These are phyloP conservation scores for Microtus ochrogaster DNA, from an alignment of 2,113 vertebrate species.

Conservation along the genomic window DNA sequence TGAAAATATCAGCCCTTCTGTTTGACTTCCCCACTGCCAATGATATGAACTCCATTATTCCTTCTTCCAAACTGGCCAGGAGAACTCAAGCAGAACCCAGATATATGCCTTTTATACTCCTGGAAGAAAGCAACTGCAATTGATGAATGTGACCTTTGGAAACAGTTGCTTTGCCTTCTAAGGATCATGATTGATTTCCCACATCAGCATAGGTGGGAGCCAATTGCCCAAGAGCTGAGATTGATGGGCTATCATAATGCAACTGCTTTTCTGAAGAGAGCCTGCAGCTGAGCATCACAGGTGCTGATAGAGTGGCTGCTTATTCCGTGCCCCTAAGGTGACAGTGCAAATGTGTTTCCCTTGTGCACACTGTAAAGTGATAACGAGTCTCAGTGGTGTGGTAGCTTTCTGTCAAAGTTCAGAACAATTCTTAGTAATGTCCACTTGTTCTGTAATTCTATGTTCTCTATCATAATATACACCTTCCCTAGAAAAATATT, in stretches of 20 bases:
- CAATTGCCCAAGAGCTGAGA: constrained; percentile 68
- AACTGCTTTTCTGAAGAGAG: constrained; percentile 68
- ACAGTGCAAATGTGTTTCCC: constrained; percentile 1
- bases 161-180: constrained; percentile 62
- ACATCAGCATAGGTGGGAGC: constrained; percentile 66
- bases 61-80: constrained; percentile 1
- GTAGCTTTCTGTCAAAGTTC: background rate
- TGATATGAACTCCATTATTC: constrained; percentile 21
- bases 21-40: background rate
- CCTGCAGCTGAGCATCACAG: constrained; percentile 36
- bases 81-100: constrained; percentile 24
- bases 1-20: background rate
- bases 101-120: constrained; percentile 44
- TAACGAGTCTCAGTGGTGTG: background rate
- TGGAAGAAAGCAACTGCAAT: constrained; percentile 67
- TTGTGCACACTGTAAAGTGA: background rate
- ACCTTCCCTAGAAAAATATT: background rate
- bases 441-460: background rate
- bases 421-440: constrained; percentile 15
- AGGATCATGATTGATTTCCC: constrained; percentile 82
- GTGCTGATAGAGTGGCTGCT: constrained; percentile 54
- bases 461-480: background rate
- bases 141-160: constrained; percentile 74
- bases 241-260: constrained; percentile 75
- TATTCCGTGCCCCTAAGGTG: constrained; percentile 28